Conservation (phyloP, 2,888 invertebrate genomes). For the Thymelicus sylvestris region DNA sequence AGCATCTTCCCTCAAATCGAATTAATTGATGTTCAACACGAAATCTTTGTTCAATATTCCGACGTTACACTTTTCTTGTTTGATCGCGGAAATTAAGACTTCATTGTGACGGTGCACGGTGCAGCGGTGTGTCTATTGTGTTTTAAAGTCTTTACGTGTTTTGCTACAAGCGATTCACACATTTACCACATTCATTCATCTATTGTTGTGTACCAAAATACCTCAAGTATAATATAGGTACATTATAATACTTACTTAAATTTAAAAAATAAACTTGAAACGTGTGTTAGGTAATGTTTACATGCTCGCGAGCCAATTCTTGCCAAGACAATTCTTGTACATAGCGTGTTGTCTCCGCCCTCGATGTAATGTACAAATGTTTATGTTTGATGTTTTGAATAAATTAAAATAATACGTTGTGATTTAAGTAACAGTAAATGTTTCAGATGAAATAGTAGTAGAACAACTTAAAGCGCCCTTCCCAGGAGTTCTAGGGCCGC, state of each 20-base stretch:
- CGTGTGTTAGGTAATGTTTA: background rate
- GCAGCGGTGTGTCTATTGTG: conserved; percentile 18
- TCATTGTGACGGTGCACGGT: conserved; percentile 17
- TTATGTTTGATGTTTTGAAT: background rate
- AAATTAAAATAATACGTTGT: too few species aligned
- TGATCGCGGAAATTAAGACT: conserved; percentile 1
- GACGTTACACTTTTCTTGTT: conserved; percentile 18
- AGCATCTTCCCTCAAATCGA: background rate
- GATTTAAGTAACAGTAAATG: too few species aligned
- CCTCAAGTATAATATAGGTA: too few species aligned
- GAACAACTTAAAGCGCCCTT: too few species aligned
- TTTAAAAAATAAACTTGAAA: conserved; percentile 1
- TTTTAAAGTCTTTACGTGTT: conserved; percentile 18
- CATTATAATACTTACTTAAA: background rate
- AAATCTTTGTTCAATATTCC: conserved; percentile 13
- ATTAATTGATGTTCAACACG: conserved; percentile 11
- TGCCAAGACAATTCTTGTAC: too few species aligned
- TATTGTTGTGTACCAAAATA: background rate
- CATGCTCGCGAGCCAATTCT: background rate
- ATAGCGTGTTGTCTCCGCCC: background rate
- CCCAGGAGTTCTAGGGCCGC: too few species aligned
- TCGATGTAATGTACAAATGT: background rate
- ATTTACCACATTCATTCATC: background rate
- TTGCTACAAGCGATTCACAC: background rate
- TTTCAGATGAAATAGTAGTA: too few species aligned